phyloP scores from a whole-genome alignment of 2,888 invertebrate genomes.

The Pemphredon lugubris region DNA sequence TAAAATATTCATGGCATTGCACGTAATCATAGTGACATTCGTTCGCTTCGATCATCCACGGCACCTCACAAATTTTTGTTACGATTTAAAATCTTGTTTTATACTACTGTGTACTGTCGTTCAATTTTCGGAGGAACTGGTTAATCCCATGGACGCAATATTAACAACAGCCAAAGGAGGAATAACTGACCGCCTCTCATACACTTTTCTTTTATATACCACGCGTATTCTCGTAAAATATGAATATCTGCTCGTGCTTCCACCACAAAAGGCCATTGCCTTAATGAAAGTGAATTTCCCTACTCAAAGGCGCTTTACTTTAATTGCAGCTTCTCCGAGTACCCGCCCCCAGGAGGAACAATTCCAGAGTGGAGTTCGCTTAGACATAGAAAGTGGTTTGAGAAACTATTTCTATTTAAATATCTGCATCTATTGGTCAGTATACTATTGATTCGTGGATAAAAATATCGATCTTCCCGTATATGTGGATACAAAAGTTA shows the following conservation, averaged over 20 bases:
- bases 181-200: constrained; percentile 1
- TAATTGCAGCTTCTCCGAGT: constrained; percentile 31
- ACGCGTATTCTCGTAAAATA: background rate
- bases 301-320: constrained; percentile 23
- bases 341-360: constrained; percentile 9
- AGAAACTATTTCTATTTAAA: constrained; percentile 14
- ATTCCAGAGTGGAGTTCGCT: constrained; percentile 5
- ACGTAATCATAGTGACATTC: too few species aligned
- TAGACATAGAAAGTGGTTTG: constrained; percentile 30
- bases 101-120: too few species aligned
- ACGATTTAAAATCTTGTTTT: too few species aligned
- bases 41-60: too few species aligned
- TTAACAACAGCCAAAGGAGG: too few species aligned
- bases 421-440: constrained; percentile 6
- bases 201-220: constrained; percentile 15
- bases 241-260: constrained; percentile 8
- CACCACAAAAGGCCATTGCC: constrained; percentile 27
- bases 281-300: constrained; percentile 62
- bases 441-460: too few species aligned
- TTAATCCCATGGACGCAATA: background rate
- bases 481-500: too few species aligned
- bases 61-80: too few species aligned
- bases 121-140: background rate
- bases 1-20: too few species aligned
- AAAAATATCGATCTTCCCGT: too few species aligned